Percentiles rank a stretch among this genome's conserved stretches.
These are phyloP conservation scores for Melinaea menophilus DNA, from an alignment of 2,888 invertebrate species.

Conservation along the genomic window DNA sequence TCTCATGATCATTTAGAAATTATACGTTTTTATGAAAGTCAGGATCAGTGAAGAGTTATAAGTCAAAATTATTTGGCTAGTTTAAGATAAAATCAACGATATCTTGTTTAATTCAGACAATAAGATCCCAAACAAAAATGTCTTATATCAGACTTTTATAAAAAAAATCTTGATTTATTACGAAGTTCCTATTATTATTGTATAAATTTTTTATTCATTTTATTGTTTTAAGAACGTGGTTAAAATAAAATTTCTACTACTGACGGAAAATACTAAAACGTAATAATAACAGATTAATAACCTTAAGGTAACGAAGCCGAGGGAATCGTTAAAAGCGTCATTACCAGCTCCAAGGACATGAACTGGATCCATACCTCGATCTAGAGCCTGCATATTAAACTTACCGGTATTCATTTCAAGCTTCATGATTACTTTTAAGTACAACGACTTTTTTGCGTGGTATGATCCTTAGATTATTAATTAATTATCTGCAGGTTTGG, in stretches of 20 bases:
- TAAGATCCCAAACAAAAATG: too few species aligned
- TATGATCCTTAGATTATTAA: neutral
- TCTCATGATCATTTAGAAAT: too few species aligned
- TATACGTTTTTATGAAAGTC: too few species aligned
- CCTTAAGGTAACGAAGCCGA: conserved; percentile 61
- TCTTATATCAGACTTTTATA: conserved; percentile 3
- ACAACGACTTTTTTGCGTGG: conserved; percentile 12
- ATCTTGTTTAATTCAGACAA: too few species aligned
- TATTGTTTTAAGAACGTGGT: conserved; percentile 53
- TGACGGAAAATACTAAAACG: conserved; percentile 65
- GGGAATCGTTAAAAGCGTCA: conserved; percentile 57
- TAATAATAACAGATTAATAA: conserved; percentile 71
- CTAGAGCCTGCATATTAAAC: conserved; percentile 18
- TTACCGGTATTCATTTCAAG: conserved; percentile 25
- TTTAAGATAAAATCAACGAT: too few species aligned
- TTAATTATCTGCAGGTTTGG: neutral
- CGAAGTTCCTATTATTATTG: conserved; percentile 30
- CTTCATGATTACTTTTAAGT: conserved; percentile 16
- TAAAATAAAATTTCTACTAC: conserved; percentile 72
- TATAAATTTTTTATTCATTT: conserved; percentile 32
- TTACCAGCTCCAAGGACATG: conserved; percentile 45
- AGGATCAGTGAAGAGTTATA: too few species aligned
- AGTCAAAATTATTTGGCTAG: too few species aligned
- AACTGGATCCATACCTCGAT: conserved; percentile 37
- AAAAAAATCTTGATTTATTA: conserved; percentile 16